Base-by-base conservation (phyloP, 2,888 invertebrate genomes). In the Ophion slaviceki region DNA sequence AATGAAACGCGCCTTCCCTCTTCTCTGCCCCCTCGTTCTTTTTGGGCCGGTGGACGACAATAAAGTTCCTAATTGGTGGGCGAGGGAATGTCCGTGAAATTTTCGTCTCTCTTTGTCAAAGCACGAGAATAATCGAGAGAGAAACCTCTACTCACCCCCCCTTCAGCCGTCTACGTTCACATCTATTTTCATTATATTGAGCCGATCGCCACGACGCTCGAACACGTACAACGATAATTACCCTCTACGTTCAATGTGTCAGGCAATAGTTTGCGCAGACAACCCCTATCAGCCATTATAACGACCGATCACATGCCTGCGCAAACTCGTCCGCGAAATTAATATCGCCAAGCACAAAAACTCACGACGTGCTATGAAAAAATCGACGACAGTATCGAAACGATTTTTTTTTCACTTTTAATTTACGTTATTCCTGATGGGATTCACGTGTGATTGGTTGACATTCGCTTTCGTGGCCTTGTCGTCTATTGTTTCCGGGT, bases 21-120 rank as follows among this genome's bases (percentile, higher is more conserved):
- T 40, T 47, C 10, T 36, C 17, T 28, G 20, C 2, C 17, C 59
- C 61, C 61, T 32, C 70, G 1, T 6, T 67, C 36, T 67, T 17
- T 47, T 17, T 59, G 64, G 59, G 74, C 71, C 40, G 59, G 59
- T 70, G 20, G 82, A 85, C 87, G 88, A 93, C 92, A 92, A 93
- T 93, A 90, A 91, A 89, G 84, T 89, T 88, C 89, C 91, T 93
- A 93, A 93, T 93, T 93, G 92, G 90, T 89, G 80, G 88, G 88
- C 90, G 89, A 80, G 87, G 67, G 64, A 80, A 79, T 67, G 74
- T 61, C 80, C 80, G 61, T 80, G 80, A 80, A 80, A 80, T 28
- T 45, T 40, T 61, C 57, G 36, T 59, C 20, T 10, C 80, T 68
- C 62, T 74, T 87, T 86, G 85, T 66, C 71, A 72, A 32, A 64